Conservation (phyloP, 2,888 invertebrate genomes). For the Mayetiola destructor region DNA sequence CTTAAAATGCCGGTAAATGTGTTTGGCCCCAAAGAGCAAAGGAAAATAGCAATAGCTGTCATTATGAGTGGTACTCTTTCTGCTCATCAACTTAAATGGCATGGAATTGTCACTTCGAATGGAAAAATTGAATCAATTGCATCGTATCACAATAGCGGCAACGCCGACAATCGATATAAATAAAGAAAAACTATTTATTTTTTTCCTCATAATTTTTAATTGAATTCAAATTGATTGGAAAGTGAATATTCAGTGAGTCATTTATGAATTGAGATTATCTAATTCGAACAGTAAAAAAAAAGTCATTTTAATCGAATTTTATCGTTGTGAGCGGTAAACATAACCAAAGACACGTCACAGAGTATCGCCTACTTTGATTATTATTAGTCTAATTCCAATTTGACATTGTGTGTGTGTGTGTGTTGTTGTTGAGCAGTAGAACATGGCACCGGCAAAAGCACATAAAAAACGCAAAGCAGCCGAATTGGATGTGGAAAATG, state of each 20-base stretch:
- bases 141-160: too few species aligned
- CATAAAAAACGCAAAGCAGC: constrained; percentile 1
- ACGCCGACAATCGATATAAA: too few species aligned
- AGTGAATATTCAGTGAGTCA: neutral
- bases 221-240: neutral
- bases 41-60: too few species aligned
- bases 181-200: neutral
- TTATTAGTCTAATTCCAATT: too few species aligned
- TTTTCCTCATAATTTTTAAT: neutral
- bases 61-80: too few species aligned
- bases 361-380: neutral
- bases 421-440: neutral
- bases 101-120: too few species aligned
- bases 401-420: too few species aligned
- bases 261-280: neutral
- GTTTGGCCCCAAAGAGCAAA: too few species aligned
- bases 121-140: too few species aligned
- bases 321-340: neutral
- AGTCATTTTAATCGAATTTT: neutral
- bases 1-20: too few species aligned
- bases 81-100: too few species aligned
- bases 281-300: neutral
- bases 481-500: neutral
- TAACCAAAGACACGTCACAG: constrained; percentile 10
- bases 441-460: neutral